phyloP scores from a whole-genome alignment of 2,888 invertebrate species.

The Ormyrus labotus region DNA sequence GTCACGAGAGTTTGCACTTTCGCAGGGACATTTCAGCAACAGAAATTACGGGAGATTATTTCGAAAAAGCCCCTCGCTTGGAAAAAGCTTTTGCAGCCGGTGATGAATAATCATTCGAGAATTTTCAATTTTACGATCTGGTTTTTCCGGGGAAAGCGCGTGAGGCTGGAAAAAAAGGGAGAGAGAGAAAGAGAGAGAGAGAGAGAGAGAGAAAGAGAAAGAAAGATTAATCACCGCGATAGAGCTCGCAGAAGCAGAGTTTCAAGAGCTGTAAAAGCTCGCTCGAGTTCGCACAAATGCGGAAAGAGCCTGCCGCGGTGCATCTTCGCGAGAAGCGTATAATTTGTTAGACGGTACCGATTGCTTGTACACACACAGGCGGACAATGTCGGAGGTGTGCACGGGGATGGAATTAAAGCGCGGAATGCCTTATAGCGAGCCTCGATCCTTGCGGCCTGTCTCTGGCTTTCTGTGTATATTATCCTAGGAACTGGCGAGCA shows the following conservation, averaged over 20 bases:
- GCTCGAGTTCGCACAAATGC: slow-evolving; percentile 52
- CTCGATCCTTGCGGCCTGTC: slow-evolving; percentile 25
- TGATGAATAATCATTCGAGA: slow-evolving; percentile 44
- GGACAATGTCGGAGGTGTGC: slow-evolving; percentile 36
- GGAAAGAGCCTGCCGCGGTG: slow-evolving; percentile 34
- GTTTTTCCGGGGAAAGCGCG: slow-evolving; percentile 30
- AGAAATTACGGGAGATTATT: no score
- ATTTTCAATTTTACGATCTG: slow-evolving; percentile 50
- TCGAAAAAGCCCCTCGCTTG: background rate
- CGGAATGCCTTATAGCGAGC: slow-evolving; percentile 17
- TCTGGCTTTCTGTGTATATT: slow-evolving; percentile 31
- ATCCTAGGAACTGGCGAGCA: slow-evolving; percentile 57
- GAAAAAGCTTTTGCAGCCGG: slow-evolving; percentile 1
- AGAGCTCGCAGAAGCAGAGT: slow-evolving; percentile 31
- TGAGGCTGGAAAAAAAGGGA: background rate
- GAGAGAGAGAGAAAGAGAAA: slow-evolving; percentile 10
- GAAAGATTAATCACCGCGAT: slow-evolving; percentile 52
- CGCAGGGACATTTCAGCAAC: no score
- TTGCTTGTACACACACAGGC: background rate
- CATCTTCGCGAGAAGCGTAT: slow-evolving; percentile 29
- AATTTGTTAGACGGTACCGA: slow-evolving; percentile 48
- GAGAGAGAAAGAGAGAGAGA: background rate
- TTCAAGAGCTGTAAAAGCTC: slow-evolving; percentile 52
- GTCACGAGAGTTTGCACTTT: no score
- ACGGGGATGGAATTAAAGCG: slow-evolving; percentile 59